phyloP scores from a whole-genome alignment of 2,797 vertebrate genomes.

The Poecilia wingei region DNA sequence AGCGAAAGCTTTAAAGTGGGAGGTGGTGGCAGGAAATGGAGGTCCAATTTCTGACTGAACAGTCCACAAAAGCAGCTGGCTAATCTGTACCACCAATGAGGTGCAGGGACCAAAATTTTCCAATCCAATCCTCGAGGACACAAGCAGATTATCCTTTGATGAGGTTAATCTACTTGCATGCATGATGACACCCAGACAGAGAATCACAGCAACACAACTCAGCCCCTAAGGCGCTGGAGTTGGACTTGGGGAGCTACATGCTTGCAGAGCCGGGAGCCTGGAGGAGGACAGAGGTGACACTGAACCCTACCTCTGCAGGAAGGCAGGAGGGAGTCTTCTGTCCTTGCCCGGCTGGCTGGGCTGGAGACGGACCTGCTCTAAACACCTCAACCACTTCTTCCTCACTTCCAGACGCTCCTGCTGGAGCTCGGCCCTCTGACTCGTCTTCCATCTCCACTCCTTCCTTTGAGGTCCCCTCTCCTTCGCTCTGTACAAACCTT shows the following conservation, averaged over 20 bases:
- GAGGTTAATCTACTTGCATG: neutral
- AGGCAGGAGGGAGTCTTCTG: slow-evolving; percentile 22
- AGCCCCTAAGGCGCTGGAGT: slow-evolving; percentile 63
- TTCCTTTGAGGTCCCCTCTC: slow-evolving; percentile 29
- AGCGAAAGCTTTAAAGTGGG: slow-evolving; percentile 16
- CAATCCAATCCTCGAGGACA: slow-evolving; percentile 71
- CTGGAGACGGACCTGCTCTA: slow-evolving; percentile 7
- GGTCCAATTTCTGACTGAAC: neutral
- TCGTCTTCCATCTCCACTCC: slow-evolving; percentile 30
- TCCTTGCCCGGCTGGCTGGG: slow-evolving; percentile 7
- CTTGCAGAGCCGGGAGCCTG: slow-evolving; percentile 20
- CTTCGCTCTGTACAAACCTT: slow-evolving; percentile 27
- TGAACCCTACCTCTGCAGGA: slow-evolving; percentile 72
- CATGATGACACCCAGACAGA: slow-evolving; percentile 10
- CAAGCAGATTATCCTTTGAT: slow-evolving; percentile 11
- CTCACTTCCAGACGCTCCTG: slow-evolving; percentile 37
- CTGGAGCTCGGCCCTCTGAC: slow-evolving; percentile 13
- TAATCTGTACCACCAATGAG: neutral
- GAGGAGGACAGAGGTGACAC: slow-evolving; percentile 44
- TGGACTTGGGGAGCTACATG: slow-evolving; percentile 46
- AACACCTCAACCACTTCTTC: slow-evolving; percentile 46
- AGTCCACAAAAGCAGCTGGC: slow-evolving; percentile 17
- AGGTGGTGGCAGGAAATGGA: neutral
- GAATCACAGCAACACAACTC: slow-evolving; percentile 10
- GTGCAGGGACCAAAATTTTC: slow-evolving; percentile 27